Conservation (phyloP, 2,888 invertebrate genomes). For the Philereme transversata region DNA sequence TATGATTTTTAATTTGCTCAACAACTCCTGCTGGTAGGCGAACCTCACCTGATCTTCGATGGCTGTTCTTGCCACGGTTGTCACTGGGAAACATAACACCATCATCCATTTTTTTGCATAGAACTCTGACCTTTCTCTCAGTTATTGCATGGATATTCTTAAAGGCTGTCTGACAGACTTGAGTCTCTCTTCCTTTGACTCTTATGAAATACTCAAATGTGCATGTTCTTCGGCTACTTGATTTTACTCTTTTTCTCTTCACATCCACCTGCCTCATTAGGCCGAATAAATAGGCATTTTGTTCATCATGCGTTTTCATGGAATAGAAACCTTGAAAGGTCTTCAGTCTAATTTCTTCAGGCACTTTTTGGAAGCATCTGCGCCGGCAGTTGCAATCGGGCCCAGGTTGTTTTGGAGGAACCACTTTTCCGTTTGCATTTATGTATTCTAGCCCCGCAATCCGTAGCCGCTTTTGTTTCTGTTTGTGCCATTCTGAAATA, state of each 20-base stretch:
- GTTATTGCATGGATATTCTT: constrained; percentile 84
- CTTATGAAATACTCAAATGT: constrained; percentile 84
- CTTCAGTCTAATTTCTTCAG: constrained; percentile 75
- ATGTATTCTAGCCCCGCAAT: constrained; percentile 82
- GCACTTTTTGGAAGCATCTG: constrained; percentile 79
- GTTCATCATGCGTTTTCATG: constrained; percentile 84
- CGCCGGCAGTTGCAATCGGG: constrained; percentile 81
- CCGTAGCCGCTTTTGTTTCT: constrained; percentile 81
- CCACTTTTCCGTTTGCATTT: constrained; percentile 83
- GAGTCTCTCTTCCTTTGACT: constrained; percentile 81
- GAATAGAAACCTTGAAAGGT: constrained; percentile 83
- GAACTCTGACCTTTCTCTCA: constrained; percentile 81
- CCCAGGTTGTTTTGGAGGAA: constrained; percentile 81
- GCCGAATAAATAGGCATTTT: constrained; percentile 84
- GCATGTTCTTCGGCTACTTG: constrained; percentile 80
- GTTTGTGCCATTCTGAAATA: constrained; percentile 84
- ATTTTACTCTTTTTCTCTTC: constrained; percentile 81
- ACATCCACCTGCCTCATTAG: constrained; percentile 84
- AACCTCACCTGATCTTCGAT: constrained; percentile 77
- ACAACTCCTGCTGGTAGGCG: constrained; percentile 76
- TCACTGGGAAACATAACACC: constrained; percentile 84
- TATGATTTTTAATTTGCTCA: constrained; percentile 82
- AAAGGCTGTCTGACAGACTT: constrained; percentile 84
- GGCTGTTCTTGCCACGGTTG: constrained; percentile 82
- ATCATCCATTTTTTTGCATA: constrained; percentile 84